Evolutionary conservation across 1,140 invertebrate species (phyloP).

Genomic region (Sinella curviseta): DNA sequence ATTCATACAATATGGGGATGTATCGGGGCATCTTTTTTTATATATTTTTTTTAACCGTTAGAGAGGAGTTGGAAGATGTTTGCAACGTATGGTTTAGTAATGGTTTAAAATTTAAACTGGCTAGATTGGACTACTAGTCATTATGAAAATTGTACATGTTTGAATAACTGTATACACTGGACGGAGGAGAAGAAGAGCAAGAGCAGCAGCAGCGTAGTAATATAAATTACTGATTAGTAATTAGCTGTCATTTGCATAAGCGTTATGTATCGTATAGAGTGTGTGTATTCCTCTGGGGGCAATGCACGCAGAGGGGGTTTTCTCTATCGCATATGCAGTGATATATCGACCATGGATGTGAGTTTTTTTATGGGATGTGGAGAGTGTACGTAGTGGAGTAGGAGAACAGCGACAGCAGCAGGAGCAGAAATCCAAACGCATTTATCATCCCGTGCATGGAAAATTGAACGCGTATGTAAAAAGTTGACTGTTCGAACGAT

Average conservation of each 20-base stretch:
- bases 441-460: neutral
- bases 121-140: too few species aligned
- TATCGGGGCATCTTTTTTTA: too few species aligned
- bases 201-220: neutral
- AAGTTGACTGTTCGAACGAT: constrained; percentile 8
- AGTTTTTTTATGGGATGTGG: neutral
- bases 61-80: neutral
- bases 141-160: neutral
- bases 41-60: too few species aligned
- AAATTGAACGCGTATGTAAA: neutral
- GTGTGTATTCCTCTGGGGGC: neutral
- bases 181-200: neutral
- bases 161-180: neutral
- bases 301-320: neutral
- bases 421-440: too few species aligned
- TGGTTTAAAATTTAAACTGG: too few species aligned
- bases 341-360: neutral
- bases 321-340: too few species aligned
- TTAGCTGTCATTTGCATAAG: constrained; percentile 22
- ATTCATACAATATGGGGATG: too few species aligned
- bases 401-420: too few species aligned
- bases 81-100: neutral
- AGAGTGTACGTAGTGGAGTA: neutral
- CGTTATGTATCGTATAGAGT: neutral
- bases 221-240: constrained; percentile 28